Conservation (phyloP, 2,113 vertebrate genomes). For the Excalfactoria chinensis region DNA sequence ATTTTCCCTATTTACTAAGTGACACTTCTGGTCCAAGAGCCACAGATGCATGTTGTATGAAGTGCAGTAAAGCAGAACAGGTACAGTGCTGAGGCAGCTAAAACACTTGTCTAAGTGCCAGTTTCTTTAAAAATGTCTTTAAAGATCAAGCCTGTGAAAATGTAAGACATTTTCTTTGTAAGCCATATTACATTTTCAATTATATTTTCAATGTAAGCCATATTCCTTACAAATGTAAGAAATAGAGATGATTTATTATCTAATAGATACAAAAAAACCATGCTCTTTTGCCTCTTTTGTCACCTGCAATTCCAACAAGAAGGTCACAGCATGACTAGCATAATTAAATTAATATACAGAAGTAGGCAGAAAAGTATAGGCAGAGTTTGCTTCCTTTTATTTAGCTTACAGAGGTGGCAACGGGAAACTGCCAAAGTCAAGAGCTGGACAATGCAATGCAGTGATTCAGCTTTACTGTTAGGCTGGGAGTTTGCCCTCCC, state of each 20-base stretch:
- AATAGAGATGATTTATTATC: not conserved
- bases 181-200: too few relatives aligned
- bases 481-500: slow-evolving; percentile 17
- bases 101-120: not conserved
- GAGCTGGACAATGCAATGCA: not conserved
- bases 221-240: not conserved
- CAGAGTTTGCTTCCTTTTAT: not conserved
- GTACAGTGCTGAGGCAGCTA: not conserved
- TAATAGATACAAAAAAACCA: not conserved
- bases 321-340: not conserved
- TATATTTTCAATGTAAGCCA: too few relatives aligned
- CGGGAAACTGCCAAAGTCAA: not conserved
- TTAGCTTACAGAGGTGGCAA: not conserved
- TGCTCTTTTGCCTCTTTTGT: not conserved
- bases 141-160: not conserved
- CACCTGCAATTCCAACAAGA: not conserved
- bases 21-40: not conserved
- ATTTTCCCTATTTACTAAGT: not conserved
- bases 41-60: not conserved
- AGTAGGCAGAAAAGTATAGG: not conserved
- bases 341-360: not conserved
- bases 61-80: not conserved
- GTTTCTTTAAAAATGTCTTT: not conserved
- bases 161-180: not conserved
- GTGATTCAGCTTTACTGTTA: not conserved